Conservation (phyloP, 2,797 vertebrate genomes). For the Gadopsis marmoratus region DNA sequence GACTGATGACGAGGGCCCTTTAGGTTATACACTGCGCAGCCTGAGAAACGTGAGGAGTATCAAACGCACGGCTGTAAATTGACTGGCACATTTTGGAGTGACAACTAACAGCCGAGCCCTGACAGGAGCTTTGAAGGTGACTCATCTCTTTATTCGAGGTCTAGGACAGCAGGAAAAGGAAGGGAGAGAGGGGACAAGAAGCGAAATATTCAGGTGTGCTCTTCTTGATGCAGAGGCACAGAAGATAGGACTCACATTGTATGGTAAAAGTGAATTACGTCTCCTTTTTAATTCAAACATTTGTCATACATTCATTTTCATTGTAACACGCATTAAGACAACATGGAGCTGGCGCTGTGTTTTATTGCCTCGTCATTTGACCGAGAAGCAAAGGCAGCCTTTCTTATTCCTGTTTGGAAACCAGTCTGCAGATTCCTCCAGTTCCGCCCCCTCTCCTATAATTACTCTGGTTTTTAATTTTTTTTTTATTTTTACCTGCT, state of each 20-base stretch:
- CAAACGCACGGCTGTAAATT: slow-evolving; percentile 15
- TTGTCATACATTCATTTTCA: not conserved
- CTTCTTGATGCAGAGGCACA: not conserved
- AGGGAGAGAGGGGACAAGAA: slow-evolving; percentile 25
- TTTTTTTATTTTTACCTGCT: slow-evolving; percentile 31
- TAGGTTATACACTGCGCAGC: not conserved
- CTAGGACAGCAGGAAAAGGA: slow-evolving; percentile 33
- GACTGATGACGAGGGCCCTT: slow-evolving; percentile 1
- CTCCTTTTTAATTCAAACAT: not conserved
- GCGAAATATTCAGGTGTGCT: slow-evolving; percentile 47
- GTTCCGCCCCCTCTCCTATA: slow-evolving; percentile 25
- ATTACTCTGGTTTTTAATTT: slow-evolving; percentile 42
- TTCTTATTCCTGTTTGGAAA: slow-evolving; percentile 32
- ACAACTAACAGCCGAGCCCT: slow-evolving; percentile 30
- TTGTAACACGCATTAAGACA: not conserved
- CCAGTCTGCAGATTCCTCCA: slow-evolving; percentile 35
- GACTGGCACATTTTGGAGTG: slow-evolving; percentile 22
- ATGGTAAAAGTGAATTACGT: not conserved
- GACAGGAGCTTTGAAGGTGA: slow-evolving; percentile 48
- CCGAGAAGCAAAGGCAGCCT: not conserved
- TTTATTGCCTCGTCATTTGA: not conserved
- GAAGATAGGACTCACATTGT: not conserved
- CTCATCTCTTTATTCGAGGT: slow-evolving; percentile 53
- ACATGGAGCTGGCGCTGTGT: not conserved
- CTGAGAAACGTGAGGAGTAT: not conserved